Base-by-base conservation (phyloP, 2,113 vertebrate species). In the Vidua macroura region DNA sequence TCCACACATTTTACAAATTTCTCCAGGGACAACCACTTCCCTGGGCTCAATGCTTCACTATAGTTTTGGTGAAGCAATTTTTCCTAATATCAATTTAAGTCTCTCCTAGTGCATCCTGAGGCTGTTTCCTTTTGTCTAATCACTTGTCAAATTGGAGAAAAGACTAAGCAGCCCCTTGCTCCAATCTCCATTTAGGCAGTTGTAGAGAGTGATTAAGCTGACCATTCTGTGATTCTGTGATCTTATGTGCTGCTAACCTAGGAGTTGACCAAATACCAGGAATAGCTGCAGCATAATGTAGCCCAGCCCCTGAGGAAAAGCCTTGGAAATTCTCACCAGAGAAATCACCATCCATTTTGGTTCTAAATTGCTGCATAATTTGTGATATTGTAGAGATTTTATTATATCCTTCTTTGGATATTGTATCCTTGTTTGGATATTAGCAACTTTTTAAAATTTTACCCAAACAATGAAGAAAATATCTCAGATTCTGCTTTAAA, bases 141-240 rank as follows among this genome's bases (percentile, higher is more conserved):
- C 3, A 1, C 14, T 41, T 23, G 13, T 53, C 22, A 91, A 30
- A 48, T 15, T 53, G 22, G 18, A 43, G 74, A 79, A 73, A 73
- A 48, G 39, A 60, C 8, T 0, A 0, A 41, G 9, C 9, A 30
- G 3, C 4, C 24, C 13, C 20, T 52, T 0, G 0, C 9, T 78
- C 11, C 20, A 44, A 21, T 11, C 11, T 90, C 28, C 9, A 11
- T 46, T 39, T 17, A 27, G 28, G 28, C 7, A 73, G 16, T 25
- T 39, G 8, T 43, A 52, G 11, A n/a, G 20, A 39, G 3, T 13
- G 6, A 39, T 35, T 43, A 31, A 33, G 37, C 11, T 25, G 52
- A n/a, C 31, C 15, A 23, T 81, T 43, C 44, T 37, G 21, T 64
- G 51, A 41, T 64, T 64, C 21, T 49, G 28, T 74, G 33, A 46